Conservation (phyloP, 2,888 invertebrate species). For the Oligia latruncula region DNA sequence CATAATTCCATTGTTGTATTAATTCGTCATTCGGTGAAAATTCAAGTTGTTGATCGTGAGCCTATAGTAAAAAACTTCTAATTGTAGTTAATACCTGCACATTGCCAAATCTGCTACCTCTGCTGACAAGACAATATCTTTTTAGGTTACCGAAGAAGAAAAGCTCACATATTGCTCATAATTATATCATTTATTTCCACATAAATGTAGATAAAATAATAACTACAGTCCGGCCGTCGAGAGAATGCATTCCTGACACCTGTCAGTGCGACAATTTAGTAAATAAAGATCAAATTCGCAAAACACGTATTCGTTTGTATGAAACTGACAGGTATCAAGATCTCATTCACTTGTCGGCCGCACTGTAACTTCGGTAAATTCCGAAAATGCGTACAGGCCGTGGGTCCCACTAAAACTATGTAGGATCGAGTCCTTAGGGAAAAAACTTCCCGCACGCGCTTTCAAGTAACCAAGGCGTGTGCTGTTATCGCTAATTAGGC, state of each 20-base stretch:
- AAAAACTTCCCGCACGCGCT: neutral
- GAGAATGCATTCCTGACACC: neutral
- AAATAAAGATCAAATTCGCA: neutral
- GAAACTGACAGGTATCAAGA: neutral
- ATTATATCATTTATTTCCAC: slow-evolving; percentile 38
- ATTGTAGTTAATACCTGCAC: neutral
- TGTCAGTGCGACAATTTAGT: neutral
- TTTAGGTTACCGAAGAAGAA: neutral
- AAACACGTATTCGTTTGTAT: too few species aligned
- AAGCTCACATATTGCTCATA: neutral
- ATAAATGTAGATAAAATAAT: neutral
- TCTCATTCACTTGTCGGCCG: neutral
- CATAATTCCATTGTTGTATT: slow-evolving; percentile 69
- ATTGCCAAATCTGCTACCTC: slow-evolving; percentile 38
- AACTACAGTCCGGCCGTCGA: neutral
- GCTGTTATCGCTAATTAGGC: neutral
- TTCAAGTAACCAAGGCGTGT: neutral
- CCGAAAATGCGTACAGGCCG: neutral
- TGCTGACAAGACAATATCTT: slow-evolving; percentile 18
- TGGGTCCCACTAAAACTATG: neutral
- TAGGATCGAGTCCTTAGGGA: neutral
- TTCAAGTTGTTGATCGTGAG: slow-evolving; percentile 44
- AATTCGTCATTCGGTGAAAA: slow-evolving; percentile 54
- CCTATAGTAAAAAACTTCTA: neutral
- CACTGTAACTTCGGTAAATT: neutral